Conservation (phyloP, 2,797 vertebrate species). For the Psittacula derbiana region DNA sequence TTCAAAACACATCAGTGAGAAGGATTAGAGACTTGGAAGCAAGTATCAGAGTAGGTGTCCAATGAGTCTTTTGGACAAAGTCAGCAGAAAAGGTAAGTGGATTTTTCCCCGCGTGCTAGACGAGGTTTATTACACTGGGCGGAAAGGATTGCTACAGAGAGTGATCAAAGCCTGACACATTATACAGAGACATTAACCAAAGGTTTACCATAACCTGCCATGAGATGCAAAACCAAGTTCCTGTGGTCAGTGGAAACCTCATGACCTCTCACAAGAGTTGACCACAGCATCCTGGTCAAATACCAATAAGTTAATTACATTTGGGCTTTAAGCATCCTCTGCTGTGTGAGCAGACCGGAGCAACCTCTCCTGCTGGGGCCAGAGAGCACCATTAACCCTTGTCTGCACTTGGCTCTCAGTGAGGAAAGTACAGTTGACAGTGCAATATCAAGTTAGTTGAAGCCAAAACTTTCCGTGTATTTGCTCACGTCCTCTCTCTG, state of each 20-base stretch:
- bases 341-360: background rate
- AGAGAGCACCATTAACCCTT: background rate
- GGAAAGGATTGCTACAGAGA: background rate
- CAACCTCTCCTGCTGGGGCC: background rate
- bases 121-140: background rate
- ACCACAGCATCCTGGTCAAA: conserved; percentile 32
- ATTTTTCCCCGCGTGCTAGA: background rate
- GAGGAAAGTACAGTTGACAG: background rate
- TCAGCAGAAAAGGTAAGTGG: conserved; percentile 23
- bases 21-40: background rate
- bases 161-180: conserved; percentile 6
- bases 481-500: background rate
- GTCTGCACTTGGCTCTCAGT: background rate
- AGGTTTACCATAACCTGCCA: background rate
- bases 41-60: background rate
- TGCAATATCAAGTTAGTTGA: accelerated
- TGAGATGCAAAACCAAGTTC: conserved; percentile 20
- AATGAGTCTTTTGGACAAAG: background rate
- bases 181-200: background rate
- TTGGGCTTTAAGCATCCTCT: background rate
- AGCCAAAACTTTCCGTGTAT: background rate
- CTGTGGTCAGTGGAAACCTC: conserved; percentile 35
- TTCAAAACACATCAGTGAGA: background rate
- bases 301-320: background rate
- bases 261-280: background rate